Base-by-base conservation (phyloP, 2,113 vertebrate species). In the Sylvia atricapilla region DNA sequence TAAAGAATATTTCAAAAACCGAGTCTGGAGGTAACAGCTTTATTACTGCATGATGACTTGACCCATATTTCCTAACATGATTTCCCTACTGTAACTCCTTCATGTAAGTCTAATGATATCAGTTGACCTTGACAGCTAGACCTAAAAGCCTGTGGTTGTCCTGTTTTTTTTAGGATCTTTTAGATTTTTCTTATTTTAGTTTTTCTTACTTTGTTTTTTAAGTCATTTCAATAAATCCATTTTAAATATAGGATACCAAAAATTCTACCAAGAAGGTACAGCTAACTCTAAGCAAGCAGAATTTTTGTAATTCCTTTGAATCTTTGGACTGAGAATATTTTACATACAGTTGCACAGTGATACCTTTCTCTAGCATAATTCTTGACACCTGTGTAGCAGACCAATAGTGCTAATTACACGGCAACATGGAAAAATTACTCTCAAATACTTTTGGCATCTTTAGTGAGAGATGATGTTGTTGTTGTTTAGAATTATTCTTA, bases 41-140 rank as follows among this genome's bases (percentile, higher is more conserved):
- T 97, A 96, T 97, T 97, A 95, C 95, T 94, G 89, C 41, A 79
- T 70, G 95, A 97, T 93, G 93, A 98, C 97, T 98, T 97, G 98
- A 98, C 97, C 98, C 97, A 97, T 97, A 98, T 98, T 98, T 98
- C 94, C 97, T 97, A 97, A 96, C 95, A 92, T 98, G 97, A 98
- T 98, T 98, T 97, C 97, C 98, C 98, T 97, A 95, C 98, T 97
- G 98, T 96, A 98, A 96, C 97, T 97, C 73, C 72, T 98, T 98
- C 97, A 97, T 97, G 95, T 98, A 97, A 98, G 97, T 98, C 96
- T 98, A 97, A 97, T 98, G 97, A 97, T 98, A 97, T 97, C 97
- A 88, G 96, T 97, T 98, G 98, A 98, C 98, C 98, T 98, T 98
- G 98, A 98, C 97, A 97, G 96, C 89, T 97, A 98, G 97, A 97